These are phyloP conservation scores for Prionchulus punctatus DNA, from an alignment of 2,888 invertebrate species.

Conservation along the genomic window DNA sequence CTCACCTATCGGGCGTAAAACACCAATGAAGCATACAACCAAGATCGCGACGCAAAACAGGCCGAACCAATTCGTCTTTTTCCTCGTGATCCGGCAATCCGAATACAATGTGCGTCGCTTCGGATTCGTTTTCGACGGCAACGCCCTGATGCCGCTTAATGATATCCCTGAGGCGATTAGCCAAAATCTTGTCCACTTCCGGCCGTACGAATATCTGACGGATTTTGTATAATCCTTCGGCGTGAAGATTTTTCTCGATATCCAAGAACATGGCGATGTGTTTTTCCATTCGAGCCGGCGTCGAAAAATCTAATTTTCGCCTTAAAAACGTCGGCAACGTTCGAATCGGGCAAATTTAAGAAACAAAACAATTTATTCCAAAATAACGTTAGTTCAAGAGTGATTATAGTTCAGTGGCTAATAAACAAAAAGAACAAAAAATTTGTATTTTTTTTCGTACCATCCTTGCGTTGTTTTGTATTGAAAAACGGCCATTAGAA, in stretches of 20 bases:
- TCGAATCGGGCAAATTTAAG: no score
- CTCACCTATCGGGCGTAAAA: conserved; percentile 63
- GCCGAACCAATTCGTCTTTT: conserved; percentile 46
- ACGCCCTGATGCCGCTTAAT: conserved; percentile 64
- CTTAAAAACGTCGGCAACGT: conserved; percentile 5
- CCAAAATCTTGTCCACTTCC: conserved; percentile 36
- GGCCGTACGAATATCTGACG: conserved; percentile 4
- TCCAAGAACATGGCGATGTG: conserved; percentile 69
- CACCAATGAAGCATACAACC: conserved; percentile 83
- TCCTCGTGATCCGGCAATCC: conserved; percentile 42
- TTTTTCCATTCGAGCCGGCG: conserved; percentile 72
- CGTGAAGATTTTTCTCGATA: conserved; percentile 22
- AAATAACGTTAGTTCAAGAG: no score
- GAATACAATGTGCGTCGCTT: conserved; percentile 68
- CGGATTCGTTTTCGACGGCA: conserved; percentile 58
- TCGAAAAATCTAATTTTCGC: conserved; percentile 44
- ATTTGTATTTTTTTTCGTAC: conserved; percentile 30
- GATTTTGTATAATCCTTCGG: background rate
- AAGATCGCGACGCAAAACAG: conserved; percentile 61
- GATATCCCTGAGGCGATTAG: conserved; percentile 65
- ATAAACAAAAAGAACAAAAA: conserved; percentile 4
- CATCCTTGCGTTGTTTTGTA: conserved; percentile 91
- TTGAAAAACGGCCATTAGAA: conserved; percentile 78
- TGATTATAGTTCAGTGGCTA: no score
- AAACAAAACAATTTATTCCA: no score